Evolutionary conservation across 1,140 invertebrate genomes (phyloP).

Genomic region (Cyphomyrmex costatus): DNA sequence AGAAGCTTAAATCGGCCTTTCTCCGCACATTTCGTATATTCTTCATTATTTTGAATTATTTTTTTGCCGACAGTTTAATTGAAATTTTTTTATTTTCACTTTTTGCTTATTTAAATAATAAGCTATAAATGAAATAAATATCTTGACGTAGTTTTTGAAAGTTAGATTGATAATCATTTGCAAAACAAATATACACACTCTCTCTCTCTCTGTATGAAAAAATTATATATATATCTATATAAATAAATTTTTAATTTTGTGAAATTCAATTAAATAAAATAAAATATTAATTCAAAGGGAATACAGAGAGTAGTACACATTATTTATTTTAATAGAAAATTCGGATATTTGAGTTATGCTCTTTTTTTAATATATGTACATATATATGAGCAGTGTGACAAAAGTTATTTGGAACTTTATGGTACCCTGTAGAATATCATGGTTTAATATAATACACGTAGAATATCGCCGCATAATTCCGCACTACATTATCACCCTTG

Average conservation of each 20-base stretch:
- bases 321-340: slow-evolving; percentile 7
- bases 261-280: neutral
- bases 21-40: neutral
- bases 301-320: neutral
- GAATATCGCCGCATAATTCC: slow-evolving; percentile 39
- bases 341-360: neutral
- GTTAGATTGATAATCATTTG: neutral
- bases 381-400: neutral
- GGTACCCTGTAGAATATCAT: neutral
- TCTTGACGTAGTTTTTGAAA: neutral
- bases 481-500: neutral
- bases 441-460: slow-evolving; percentile 11
- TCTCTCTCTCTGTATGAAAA: neutral
- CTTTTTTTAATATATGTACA: neutral
- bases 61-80: neutral
- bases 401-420: slow-evolving; percentile 27
- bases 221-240: neutral
- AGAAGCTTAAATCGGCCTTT: neutral
- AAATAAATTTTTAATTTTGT: slow-evolving; percentile 15
- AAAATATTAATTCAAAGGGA: neutral
- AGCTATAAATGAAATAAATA: neutral
- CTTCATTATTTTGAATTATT: neutral
- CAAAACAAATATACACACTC: neutral
- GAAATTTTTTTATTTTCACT: neutral
- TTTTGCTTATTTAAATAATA: slow-evolving; percentile 1